Evolutionary conservation across 2,888 invertebrate species (phyloP), one percentile per base, ranked within the genome.

Genomic region (Drosophila melanocephala): DNA sequence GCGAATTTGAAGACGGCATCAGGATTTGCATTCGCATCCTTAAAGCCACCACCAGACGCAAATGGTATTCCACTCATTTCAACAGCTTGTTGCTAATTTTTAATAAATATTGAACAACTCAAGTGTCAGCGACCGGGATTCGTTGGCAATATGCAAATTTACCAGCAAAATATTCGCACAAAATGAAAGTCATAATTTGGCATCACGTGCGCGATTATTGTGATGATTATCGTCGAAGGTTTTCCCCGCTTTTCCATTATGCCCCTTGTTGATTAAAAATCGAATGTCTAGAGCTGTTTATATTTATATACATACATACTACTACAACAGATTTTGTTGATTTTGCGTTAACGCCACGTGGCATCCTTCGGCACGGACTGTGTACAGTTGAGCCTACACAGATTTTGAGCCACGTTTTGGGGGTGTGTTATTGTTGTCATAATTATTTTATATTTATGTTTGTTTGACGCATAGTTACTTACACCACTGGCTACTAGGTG

Each of bases 21-120:
- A 66, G 39, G 56, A 66, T 76, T 52, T 26, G n/a, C 47, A 67
- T 61, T 60, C 28, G 42, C 22, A 22, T 39, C 35, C 26, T 60
- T 39, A 16, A 0, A 47, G 26, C 47, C 47, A 35, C 47, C 47
- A 35, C 28, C 57, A 50, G 28, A 52, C 44, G 52, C 47, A 50
- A 63, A 59, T 68, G 39, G 19, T 53, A 60, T 72, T 67, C 58
- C n/a, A 73, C 71, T 70, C 73, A 77, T 61, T 66, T 75, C 75
- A 83, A 77, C 84, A 87, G 87, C 91, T 77, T 90, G 86, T 82
- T 86, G 83, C 77, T 85, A 91, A 90, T 89, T 91, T 88, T 86
- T 83, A 86, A 87, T 86, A 91, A 86, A 83, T 77, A 89, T 82
- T 89, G 81, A 81, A 79, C 72, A 65, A 71, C 60, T 80, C 60